A percentile compares a stretch with the other conserved stretches of the same genome.
Conservation (phyloP, 1,140 invertebrate species). For the Potamilus streckersoni region DNA sequence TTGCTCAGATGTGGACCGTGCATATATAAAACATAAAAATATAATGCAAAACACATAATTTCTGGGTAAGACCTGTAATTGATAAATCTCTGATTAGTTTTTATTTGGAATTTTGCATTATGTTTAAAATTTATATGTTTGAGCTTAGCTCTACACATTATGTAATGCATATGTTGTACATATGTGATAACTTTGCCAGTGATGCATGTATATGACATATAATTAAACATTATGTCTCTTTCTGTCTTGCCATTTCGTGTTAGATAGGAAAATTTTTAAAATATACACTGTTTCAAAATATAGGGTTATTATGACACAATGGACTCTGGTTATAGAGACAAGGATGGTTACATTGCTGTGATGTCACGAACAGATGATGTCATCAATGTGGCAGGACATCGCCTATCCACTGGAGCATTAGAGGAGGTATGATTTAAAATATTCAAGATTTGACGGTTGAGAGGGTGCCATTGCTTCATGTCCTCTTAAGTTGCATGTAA, state of each 20-base stretch:
- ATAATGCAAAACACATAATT: too few relatives aligned
- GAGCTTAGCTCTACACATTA: too few relatives aligned
- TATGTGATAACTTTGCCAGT: too few relatives aligned
- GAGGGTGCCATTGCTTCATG: too few relatives aligned
- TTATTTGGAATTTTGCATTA: too few relatives aligned
- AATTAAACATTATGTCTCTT: background rate
- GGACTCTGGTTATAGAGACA: constrained; percentile 89
- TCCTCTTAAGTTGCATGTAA: background rate
- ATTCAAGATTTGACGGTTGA: too few relatives aligned
- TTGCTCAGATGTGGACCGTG: too few relatives aligned
- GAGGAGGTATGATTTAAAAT: constrained; percentile 75
- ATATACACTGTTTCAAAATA: constrained; percentile 1
- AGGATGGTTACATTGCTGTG: constrained; percentile 87
- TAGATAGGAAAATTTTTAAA: background rate
- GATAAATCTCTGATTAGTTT: too few relatives aligned
- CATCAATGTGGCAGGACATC: constrained; percentile 95
- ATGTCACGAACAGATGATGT: constrained; percentile 93
- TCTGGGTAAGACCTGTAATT: too few relatives aligned
- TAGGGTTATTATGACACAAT: constrained; percentile 97
- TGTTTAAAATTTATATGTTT: too few relatives aligned
- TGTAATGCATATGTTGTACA: too few relatives aligned
- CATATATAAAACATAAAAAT: too few relatives aligned
- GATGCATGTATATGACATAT: background rate
- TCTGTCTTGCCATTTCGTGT: background rate
- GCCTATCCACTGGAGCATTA: constrained; percentile 86